Conservation (phyloP, 2,797 vertebrate genomes). For the Capromys pilorides region DNA sequence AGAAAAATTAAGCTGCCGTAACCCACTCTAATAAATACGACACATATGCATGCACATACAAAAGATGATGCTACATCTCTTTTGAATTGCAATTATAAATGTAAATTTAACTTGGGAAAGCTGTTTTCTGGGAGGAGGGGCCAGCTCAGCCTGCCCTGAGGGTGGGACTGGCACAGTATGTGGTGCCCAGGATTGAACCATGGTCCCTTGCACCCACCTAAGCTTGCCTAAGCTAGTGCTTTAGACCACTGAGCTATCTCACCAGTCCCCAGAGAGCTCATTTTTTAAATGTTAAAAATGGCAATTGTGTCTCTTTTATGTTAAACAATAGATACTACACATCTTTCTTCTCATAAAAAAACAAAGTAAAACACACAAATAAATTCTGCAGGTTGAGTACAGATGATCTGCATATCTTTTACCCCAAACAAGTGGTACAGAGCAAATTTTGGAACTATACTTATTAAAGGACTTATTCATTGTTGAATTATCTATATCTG, state of each 20-base stretch:
- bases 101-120: not conserved
- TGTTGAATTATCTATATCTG: not conserved
- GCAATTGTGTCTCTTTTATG: not conserved
- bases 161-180: too few relatives aligned
- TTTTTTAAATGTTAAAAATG: not conserved
- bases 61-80: not conserved
- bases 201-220: too few relatives aligned
- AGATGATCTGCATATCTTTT: not conserved
- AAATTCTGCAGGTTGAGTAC: not conserved
- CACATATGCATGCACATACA: not conserved
- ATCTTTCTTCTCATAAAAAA: not conserved
- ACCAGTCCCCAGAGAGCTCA: not conserved
- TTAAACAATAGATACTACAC: slow-evolving; percentile 10
- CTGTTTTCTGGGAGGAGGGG: too few relatives aligned
- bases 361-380: not conserved
- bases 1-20: slow-evolving; percentile 1
- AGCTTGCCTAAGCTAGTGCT: too few relatives aligned
- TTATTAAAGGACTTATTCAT: slow-evolving; percentile 41
- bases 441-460: not conserved
- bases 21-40: not conserved
- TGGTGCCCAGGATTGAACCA: too few relatives aligned
- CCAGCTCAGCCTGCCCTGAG: too few relatives aligned
- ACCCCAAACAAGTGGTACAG: not conserved
- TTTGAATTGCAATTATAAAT: slow-evolving; percentile 23
- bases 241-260: too few relatives aligned